phyloP scores from a whole-genome alignment of 2,797 vertebrate genomes.

The Coilia nasus region DNA sequence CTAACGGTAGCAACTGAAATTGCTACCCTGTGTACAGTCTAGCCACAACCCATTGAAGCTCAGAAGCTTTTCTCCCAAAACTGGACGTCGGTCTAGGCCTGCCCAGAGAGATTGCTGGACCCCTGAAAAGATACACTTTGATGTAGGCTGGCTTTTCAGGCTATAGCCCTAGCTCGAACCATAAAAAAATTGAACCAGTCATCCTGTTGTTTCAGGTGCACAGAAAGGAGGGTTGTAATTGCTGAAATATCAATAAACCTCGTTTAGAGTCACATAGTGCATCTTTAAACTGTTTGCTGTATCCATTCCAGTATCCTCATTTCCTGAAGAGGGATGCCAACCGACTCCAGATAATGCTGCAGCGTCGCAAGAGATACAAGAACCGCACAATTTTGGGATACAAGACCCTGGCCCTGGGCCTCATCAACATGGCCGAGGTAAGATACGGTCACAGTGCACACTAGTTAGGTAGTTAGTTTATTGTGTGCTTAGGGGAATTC shows the following conservation, averaged over 20 bases:
- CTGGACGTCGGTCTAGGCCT: no score
- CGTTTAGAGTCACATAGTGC: not conserved
- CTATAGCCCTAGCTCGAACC: not conserved
- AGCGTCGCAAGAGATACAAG: conserved; percentile 89
- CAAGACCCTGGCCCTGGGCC: conserved; percentile 86
- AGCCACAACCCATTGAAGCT: no score
- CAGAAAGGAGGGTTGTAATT: not conserved
- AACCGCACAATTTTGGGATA: conserved; percentile 90
- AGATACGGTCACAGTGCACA: not conserved
- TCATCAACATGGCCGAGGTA: conserved; percentile 94
- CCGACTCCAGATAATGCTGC: conserved; percentile 90
- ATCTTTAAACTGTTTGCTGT: not conserved
- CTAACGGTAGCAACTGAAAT: no score
- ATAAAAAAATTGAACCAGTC: not conserved
- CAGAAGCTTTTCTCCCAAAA: no score
- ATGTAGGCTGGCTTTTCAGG: no score
- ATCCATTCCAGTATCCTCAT: conserved; percentile 81
- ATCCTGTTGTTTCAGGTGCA: not conserved
- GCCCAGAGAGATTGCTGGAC: no score
- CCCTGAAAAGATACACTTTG: no score
- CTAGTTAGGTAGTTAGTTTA: no score
- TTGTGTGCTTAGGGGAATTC: no score
- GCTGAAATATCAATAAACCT: not conserved
- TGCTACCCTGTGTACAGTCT: no score
- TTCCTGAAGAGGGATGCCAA: conserved; percentile 92